These are phyloP conservation scores for Pterostichus niger DNA, from an alignment of 2,888 invertebrate genomes.

Conservation along the genomic window DNA sequence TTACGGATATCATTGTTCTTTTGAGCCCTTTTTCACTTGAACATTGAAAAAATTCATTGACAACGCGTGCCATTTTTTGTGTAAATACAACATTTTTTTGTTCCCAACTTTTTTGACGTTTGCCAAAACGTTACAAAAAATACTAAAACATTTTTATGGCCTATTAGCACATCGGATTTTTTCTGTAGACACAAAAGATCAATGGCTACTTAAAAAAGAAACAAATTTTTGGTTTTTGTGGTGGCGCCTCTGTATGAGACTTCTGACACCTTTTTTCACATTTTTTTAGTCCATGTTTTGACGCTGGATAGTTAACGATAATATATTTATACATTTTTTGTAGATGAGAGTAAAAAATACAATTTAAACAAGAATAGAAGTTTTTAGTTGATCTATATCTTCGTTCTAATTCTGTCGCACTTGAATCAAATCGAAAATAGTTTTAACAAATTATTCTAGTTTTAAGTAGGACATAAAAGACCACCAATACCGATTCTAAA, in stretches of 20 bases:
- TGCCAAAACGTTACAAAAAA: conserved; percentile 60
- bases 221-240: conserved; percentile 53
- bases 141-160: conserved; percentile 49
- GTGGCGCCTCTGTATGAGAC: conserved; percentile 35
- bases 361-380: background rate
- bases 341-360: background rate
- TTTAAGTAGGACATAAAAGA: too few relatives aligned
- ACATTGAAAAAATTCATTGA: conserved; percentile 28
- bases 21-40: conserved; percentile 9
- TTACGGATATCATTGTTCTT: background rate
- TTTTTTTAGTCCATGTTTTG: conserved; percentile 22
- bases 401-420: too few relatives aligned
- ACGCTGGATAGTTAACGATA: background rate
- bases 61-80: conserved; percentile 61
- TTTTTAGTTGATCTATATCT: too few relatives aligned
- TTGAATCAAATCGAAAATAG: too few relatives aligned
- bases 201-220: conserved; percentile 41
- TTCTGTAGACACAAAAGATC: conserved; percentile 51
- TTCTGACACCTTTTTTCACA: conserved; percentile 28
- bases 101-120: conserved; percentile 38
- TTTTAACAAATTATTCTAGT: too few relatives aligned
- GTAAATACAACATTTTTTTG: conserved; percentile 55
- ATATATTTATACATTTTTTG: conserved; percentile 3
- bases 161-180: conserved; percentile 62
- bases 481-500: too few relatives aligned